Base-by-base conservation (phyloP, 2,113 vertebrate species). In the Elachura formosa region DNA sequence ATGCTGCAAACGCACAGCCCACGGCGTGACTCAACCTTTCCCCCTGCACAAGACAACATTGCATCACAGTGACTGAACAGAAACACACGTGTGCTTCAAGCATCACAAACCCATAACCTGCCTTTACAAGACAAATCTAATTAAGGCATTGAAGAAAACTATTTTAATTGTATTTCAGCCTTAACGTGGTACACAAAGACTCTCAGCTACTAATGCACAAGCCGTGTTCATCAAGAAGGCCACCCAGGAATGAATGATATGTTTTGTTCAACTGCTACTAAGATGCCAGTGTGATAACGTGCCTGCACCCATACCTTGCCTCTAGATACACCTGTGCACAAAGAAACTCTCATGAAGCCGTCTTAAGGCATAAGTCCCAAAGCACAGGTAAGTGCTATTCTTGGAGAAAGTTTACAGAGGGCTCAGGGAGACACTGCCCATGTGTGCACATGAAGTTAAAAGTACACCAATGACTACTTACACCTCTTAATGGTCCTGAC, bases 11-110 rank as follows among this genome's bases (percentile, higher is more conserved):
- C 2, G 99, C 99, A 84, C 99, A 99, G 89, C 99, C 99, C 69
- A 99, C 99, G 26, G 99, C 99, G 12, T 99, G 99, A 93, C 99
- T 99, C 97, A 99, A 95, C 63, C 99, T 98, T 91, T 99, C 99
- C 40, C 99, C 99, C 99, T 99, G 98, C 14, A 88, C 55, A 46
- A 95, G 89, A 97, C 76, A 95, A 75, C 62, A 92, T 31, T 45
- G 90, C 88, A 36, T 91, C 89, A 88, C 31, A 48, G 75, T 66
- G 59, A 84, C 78, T 49, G 55, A 93, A 82, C 72, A 85, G 63
- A 89, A 94, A 82, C 69, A 56, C 2, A 61, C 22, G 2, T 2
- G 31, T 66, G 31, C 68, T 91, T 56, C 58, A 4, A 79, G 81
- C 61, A 55, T 12, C 71, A 51, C 11, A 1, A 78, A 68, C 75